Evolutionary conservation across 1,140 invertebrate genomes (phyloP), one percentile per base, ranked within the genome.

Genomic region (Pachypsylla venusta): DNA sequence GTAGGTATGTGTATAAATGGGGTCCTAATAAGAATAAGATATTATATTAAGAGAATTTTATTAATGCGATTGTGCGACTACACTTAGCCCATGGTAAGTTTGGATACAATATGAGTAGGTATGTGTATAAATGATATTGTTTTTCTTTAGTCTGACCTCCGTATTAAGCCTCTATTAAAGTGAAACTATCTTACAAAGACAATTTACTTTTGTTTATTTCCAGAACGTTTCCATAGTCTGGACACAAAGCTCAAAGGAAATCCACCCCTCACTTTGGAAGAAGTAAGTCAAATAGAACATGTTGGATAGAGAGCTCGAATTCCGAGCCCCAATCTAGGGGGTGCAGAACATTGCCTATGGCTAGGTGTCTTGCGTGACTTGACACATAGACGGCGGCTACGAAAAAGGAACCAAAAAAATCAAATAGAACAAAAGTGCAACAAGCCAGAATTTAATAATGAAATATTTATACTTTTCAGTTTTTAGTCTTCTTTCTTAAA

Each of bases 161-260:
- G 12, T 5, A 25, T 25, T 25, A 22, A 25, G 54, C 20, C 20
- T 55, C 12, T 22, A 12, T 10, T 35, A 35, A 35, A 35, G 30
- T 35, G 30, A 35, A n/a, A n/a, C n/a, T n/a, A n/a, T n/a, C n/a
- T 35, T 10, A n/a, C 10, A 35, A 35, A 10, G 30, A 12, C 30
- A 35, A 35, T 10, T 10, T 35, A 12, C n/a, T 10, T n/a, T 35
- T n/a, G n/a, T 35, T 35, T 35, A 35, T 35, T 10, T 10, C 10
- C 73, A 85, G 82, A 85, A 65, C 66, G 83, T 60, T 83, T 80
- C 69, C 79, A 81, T 64, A 81, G 77, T 64, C 74, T 85, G 26
- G 82, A 85, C 67, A 78, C 79, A 25, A 85, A 85, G 74, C 76
- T 82, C 72, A 84, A 84, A 69, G 77, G 79, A 30, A 84, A 84